Evolutionary conservation across 2,113 vertebrate species (phyloP), one percentile per base, ranked within the genome.

Genomic region (Cyphomyrus discorhynchus): DNA sequence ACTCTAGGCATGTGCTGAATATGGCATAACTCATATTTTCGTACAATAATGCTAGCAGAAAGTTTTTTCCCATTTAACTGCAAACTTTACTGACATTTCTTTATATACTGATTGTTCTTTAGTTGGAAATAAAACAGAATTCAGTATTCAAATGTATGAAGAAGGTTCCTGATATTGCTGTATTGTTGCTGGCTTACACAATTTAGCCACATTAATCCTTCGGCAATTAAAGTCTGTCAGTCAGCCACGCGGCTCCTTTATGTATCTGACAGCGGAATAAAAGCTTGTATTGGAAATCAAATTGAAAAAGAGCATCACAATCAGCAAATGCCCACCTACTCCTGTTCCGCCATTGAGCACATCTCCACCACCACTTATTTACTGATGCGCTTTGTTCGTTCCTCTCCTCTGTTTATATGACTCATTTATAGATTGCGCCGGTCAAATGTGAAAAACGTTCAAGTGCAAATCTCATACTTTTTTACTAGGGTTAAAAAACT

Each of bases 201-300:
- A 91, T 52, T 89, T 87, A 50, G 49, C 39, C 84, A 52, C 89
- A 88, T 82, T 62, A 90, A 42, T 70, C 58, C 84, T 74, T 49
- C 42, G 5, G 35, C 70, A 58, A 58, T 85, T 85, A 86, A 50
- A 85, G 50, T 77, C 87, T 89, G 86, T 89, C 91, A 91, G 88
- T 90, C 89, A 90, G 42, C 39, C 74, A 42, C n/a, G 19, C 86
- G 39, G 31, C 7, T 19, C 19, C 56, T 88, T 82, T 49, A 82
- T 86, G 35, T 86, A 24, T 86, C 24, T 90, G 90, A 88, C 86
- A 74, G 50, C 62, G 27, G 83, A 90, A 90, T 88, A 31, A 88
- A 83, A 88, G 90, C 62, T 88, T 90, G 66, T 86, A 88, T n/a
- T 87, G 85, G 85, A 90, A 88, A 90, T 88, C 31, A 39, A 90